A percentile compares a stretch with the other conserved stretches of the same genome.
These are phyloP conservation scores for Malurus cyaneus DNA, from an alignment of 2,113 vertebrate species.

Conservation along the genomic window DNA sequence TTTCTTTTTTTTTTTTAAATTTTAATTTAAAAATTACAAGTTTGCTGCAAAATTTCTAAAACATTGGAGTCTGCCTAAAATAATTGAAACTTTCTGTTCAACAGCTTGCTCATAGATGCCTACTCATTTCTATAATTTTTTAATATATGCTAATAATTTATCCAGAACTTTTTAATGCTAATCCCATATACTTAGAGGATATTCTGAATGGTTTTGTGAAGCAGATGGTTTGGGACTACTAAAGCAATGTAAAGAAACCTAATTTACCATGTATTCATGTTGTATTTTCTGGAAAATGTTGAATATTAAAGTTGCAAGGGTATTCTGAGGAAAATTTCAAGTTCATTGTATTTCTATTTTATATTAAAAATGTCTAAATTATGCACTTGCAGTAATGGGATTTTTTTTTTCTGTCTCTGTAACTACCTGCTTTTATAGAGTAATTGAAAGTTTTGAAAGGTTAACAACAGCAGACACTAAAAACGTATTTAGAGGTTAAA, in stretches of 20 bases:
- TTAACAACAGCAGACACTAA: neutral
- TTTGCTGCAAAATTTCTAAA: neutral
- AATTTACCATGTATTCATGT: neutral
- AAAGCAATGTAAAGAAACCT: neutral
- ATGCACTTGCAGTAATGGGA: neutral
- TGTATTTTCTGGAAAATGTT: neutral
- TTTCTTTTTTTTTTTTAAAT: neutral
- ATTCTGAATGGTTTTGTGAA: neutral
- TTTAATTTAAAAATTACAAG: neutral
- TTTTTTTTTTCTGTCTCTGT: neutral
- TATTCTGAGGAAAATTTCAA: neutral
- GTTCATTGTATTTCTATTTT: neutral
- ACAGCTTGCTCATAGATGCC: neutral
- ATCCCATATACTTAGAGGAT: neutral
- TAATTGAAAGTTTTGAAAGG: neutral
- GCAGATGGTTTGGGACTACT: neutral
- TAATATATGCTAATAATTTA: neutral
- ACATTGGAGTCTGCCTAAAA: neutral
- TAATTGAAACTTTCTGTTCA: neutral
- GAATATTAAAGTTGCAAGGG: neutral
- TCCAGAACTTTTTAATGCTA: neutral
- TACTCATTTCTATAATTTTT: neutral
- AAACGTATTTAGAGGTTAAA: neutral
- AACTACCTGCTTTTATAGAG: neutral
- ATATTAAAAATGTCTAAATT: neutral